Base-by-base conservation (phyloP, 2,797 vertebrate genomes). In the Neomorphus geoffroyi region DNA sequence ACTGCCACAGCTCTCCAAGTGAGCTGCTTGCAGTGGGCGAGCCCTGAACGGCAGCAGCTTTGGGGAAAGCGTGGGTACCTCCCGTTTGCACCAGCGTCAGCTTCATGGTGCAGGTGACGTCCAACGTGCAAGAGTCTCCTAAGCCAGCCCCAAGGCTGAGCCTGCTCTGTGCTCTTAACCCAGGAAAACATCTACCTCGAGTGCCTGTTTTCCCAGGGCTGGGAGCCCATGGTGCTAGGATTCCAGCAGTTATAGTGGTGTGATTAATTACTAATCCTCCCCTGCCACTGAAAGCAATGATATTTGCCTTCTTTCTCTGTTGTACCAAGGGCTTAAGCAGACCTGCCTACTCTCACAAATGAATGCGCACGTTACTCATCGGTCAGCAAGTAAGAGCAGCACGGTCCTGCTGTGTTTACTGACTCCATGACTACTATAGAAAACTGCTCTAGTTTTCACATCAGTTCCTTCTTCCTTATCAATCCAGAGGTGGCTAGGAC, bases 321-420 rank as follows among this genome's bases (percentile, higher is more conserved):
- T 2, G 2, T 17, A 46, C 54, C 43, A 22, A 66, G 71, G 43
- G 15, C 0, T 80, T 18, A 28, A 51, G 43, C 66, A 62, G 60
- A 39, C n/a, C 24, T 33, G 81, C 41, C 35, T 72, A 58, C 41
- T 57, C 50, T 53, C 67, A 19, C 10, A 8, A 57, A n/a, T 22
- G 50, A 71, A 2, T 6, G 22, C 33, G 11, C 0, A 0, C 18
- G n/a, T 33, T 18, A 15, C 8, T 10, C 35, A 0, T 27, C 0
- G 2, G 9, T 11, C 46, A 30, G 51, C 18, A 18, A 18, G 24
- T 26, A 13, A 23, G 26, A 92, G 77, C 48, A 57, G 26, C 3
- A 0, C 2, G 0, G 22, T 11, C 21, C 35, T 4, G 1, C 50
- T 0, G 1, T 74, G 53, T 88, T 95, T 90, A 33, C 80, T 1